These are phyloP conservation scores for Homalodisca vitripennis DNA, from an alignment of 1,140 invertebrate genomes.

Conservation along the genomic window DNA sequence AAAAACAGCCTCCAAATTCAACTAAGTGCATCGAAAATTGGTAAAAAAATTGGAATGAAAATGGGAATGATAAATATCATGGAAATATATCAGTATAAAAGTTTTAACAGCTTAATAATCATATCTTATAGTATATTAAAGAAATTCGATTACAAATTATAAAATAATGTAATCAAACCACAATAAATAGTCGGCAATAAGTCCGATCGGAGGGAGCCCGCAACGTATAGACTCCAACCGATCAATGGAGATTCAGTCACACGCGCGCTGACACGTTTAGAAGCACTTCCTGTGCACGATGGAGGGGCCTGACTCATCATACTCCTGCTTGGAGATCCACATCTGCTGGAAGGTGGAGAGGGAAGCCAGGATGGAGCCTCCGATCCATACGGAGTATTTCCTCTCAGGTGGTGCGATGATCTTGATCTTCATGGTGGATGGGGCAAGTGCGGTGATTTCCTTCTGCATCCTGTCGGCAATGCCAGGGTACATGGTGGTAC, in stretches of 20 bases:
- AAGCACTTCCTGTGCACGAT: constrained; percentile 97
- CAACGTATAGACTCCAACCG: not conserved
- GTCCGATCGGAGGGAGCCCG: not conserved
- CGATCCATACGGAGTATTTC: constrained; percentile 85
- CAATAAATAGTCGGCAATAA: constrained; percentile 14
- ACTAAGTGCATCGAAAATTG: not conserved
- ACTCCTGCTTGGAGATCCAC: constrained; percentile 98
- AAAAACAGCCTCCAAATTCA: not conserved
- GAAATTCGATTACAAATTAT: constrained; percentile 23
- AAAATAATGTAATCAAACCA: not conserved
- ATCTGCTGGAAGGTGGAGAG: constrained; percentile 89
- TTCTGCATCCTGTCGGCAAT: constrained; percentile 77
- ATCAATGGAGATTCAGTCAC: not conserved
- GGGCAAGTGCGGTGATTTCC: constrained; percentile 74
- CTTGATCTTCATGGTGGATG: constrained; percentile 76
- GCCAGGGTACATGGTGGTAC: constrained; percentile 96
- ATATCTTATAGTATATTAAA: constrained; percentile 2
- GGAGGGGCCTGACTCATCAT: constrained; percentile 91
- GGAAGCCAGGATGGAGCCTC: constrained; percentile 82
- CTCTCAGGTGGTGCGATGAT: constrained; percentile 84
- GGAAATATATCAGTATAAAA: not conserved
- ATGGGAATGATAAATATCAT: not conserved
- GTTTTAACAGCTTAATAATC: constrained; percentile 16
- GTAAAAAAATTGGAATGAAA: constrained; percentile 14
- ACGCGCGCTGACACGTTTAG: constrained; percentile 56